Evolutionary conservation across 1,140 invertebrate genomes (phyloP), one percentile per base, ranked within the genome.

Genomic region (Pseudachorutes palmiensis): DNA sequence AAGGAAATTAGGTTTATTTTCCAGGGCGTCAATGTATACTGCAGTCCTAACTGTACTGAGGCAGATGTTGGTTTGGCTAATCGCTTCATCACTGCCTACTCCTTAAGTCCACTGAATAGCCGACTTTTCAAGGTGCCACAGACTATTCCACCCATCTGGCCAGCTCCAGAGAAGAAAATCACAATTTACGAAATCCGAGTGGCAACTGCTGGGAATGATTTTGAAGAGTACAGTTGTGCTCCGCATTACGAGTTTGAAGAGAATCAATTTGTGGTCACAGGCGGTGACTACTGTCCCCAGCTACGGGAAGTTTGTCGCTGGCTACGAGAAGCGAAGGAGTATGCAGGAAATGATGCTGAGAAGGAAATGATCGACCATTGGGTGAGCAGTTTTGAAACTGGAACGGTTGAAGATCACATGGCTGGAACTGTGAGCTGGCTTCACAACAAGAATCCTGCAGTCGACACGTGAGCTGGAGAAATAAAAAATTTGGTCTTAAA

Each of bases 341-440:
- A 86, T 77, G 87, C 88, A 1, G 84, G 88, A 0, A 97, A 95
- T 81, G 86, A 89, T 3, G 86, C 81, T 65, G 87, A 98, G 78
- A 82, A 79, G 29, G 81, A 88, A 57, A 98, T 98, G 95, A 75
- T 98, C 16, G 82, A 86, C 62, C 86, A 89, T 74, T 97, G 97
- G 75, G 82, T 91, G 2, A 83, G 86, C 58, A 89, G 89, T 76
- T 97, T 97, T 76, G 83, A 78, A 48, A 86, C 85, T 67, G 94
- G 94, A 19, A 88, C 87, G n/a, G 78, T 97, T 41, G 82, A 86
- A 68, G 88, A 88, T 71, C 95, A 98, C 76, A 97, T 95, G 79
- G 85, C 94, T 77, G 94, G 92, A 0, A 92, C 89, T 16, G 80
- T 86, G 58, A 84, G 81, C 76, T 98, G 94, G 94, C 93, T 97